Evolutionary conservation across 2,888 invertebrate species (phyloP).

Genomic region (Punctoribates punctum): DNA sequence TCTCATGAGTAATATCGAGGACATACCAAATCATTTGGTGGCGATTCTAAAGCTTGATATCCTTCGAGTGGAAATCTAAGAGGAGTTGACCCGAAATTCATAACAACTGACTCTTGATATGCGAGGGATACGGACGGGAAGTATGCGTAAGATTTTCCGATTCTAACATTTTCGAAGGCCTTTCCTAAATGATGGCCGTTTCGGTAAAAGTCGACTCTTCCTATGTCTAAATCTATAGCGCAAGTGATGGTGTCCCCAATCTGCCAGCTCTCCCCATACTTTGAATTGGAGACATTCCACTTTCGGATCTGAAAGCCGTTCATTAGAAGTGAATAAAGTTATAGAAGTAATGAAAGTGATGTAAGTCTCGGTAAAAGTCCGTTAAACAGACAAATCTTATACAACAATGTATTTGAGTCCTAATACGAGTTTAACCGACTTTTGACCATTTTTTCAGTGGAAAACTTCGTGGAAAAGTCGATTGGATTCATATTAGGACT

Average conservation of each 20-base stretch:
- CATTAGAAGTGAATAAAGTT: too few species aligned
- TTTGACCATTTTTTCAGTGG: too few species aligned
- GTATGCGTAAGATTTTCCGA: conserved; percentile 59
- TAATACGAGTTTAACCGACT: too few species aligned
- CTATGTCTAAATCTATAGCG: conserved; percentile 69
- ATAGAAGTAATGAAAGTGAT: too few species aligned
- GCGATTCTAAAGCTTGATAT: conserved; percentile 64
- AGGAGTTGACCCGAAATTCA: conserved; percentile 72
- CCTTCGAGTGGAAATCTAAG: conserved; percentile 65
- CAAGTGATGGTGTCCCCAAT: conserved; percentile 77
- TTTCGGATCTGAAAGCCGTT: conserved; percentile 55
- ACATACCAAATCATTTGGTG: conserved; percentile 51
- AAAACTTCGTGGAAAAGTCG: too few species aligned
- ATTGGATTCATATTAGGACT: too few species aligned
- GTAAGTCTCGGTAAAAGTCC: too few species aligned
- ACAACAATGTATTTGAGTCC: too few species aligned
- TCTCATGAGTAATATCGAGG: neutral
- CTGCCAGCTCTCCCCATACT: conserved; percentile 73
- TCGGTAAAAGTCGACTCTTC: conserved; percentile 62
- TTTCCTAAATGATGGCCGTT: conserved; percentile 71
- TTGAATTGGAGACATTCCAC: conserved; percentile 68
- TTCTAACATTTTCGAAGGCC: conserved; percentile 66
- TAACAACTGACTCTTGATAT: conserved; percentile 69
- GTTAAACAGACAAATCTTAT: too few species aligned
- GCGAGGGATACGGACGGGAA: conserved; percentile 77